Base-by-base conservation (phyloP, 1,140 invertebrate genomes). In the Drosophila mauritiana region DNA sequence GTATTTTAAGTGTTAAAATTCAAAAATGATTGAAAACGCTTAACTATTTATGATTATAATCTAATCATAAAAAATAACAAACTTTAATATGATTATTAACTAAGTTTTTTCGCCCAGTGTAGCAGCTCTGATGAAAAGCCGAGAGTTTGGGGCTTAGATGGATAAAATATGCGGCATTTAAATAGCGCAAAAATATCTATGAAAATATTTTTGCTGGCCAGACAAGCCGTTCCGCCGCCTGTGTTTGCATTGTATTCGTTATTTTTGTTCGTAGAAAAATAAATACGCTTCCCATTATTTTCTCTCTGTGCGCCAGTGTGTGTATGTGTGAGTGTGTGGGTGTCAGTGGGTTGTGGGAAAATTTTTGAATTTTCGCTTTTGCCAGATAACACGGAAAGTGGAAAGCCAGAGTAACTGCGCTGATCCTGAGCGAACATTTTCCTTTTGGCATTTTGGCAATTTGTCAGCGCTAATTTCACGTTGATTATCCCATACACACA, bases 401-500 rank as follows among this genome's bases (percentile, higher is more conserved):
- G 64, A 34, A 49, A 65, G 56, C 15, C 59, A 37, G 59, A 52
- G n/a, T 42, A 53, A 12, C 48, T n/a, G 36, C 34, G 22, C 12
- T 54, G 42, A 68, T 48, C 49, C 46, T 39, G 57, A 49, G 43
- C 39, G n/a, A 58, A 59, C 43, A 55, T 78, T 64, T 65, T 65
- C 62, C 72, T 68, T 82, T 68, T 58, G 61, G 49, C 59, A 68
- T 73, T 69, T 70, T 70, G 68, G 75, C 84, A 83, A 89, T 89
- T 89, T 89, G 84, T 89, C 75, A 72, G 78, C 69, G 84, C 73
- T 84, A 89, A 89, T 89, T 89, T 89, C 67, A 62, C 58, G 68
- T 78, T 84, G 73, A 88, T 89, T 84, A 90, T 89, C 77, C 68
- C 61, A 55, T 45, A 61, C 69, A 45, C 31, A 65, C 46, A 42